Evolutionary conservation across 1,140 invertebrate species (phyloP).

Genomic region (Drosophila equinoxialis): DNA sequence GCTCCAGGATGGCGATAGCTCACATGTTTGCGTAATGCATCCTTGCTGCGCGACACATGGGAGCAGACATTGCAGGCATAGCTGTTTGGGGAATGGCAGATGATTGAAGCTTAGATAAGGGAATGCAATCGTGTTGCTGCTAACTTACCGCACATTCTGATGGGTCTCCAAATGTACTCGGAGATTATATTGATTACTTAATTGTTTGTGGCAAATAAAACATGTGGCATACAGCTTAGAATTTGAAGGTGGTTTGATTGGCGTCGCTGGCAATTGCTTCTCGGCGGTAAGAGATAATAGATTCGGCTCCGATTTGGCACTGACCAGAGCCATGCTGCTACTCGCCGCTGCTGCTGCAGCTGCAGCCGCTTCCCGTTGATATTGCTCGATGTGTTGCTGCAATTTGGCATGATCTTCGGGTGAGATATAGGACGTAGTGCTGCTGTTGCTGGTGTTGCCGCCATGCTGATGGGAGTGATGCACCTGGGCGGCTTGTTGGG

Average conservation of each 20-base stretch:
- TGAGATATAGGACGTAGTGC: constrained; percentile 58
- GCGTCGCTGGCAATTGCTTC: constrained; percentile 44
- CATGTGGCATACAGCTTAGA: constrained; percentile 87
- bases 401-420: constrained; percentile 76
- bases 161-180: constrained; percentile 95
- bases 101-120: not conserved
- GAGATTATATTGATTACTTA: constrained; percentile 95
- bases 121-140: not conserved
- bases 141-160: constrained; percentile 88
- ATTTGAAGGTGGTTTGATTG: constrained; percentile 80
- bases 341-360: constrained; percentile 50
- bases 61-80: constrained; percentile 92
- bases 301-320: constrained; percentile 71
- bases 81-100: constrained; percentile 45
- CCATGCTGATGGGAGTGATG: constrained; percentile 26
- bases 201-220: constrained; percentile 92
- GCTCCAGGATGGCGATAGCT: constrained; percentile 91
- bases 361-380: constrained; percentile 66
- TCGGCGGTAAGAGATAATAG: constrained; percentile 57
- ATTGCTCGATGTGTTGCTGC: constrained; percentile 78
- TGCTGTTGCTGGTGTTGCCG: constrained; percentile 6
- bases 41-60: constrained; percentile 92
- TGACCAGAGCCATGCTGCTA: constrained; percentile 53
- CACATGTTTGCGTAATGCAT: constrained; percentile 93
- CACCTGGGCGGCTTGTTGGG: constrained; percentile 59